Evolutionary conservation across 2,113 vertebrate species (phyloP).

Genomic region (Tragelaphus buxtoni): DNA sequence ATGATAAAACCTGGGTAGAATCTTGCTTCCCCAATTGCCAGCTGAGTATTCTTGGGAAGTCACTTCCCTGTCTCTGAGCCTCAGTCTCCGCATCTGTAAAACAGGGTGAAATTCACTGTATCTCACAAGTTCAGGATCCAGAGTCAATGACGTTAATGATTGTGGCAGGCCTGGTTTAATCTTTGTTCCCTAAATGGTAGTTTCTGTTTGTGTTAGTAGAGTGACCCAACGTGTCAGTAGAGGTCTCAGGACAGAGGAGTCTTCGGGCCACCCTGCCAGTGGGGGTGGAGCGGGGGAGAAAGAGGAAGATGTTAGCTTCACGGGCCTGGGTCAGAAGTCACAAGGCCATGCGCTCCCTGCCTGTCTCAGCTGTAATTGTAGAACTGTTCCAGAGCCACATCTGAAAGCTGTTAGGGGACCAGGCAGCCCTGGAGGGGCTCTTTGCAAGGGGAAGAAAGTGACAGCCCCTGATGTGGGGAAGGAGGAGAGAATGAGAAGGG

Average conservation of each 20-base stretch:
- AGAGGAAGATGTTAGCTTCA: conserved; percentile 41
- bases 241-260: not conserved
- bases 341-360: conserved; percentile 39
- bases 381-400: conserved; percentile 59
- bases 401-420: conserved; percentile 59
- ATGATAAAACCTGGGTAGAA: not conserved
- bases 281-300: not conserved
- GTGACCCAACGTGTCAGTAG: not conserved
- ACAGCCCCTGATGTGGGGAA: not conserved
- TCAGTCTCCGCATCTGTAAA: not conserved
- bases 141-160: not conserved
- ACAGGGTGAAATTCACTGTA: not conserved
- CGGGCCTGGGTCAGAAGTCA: conserved; percentile 61
- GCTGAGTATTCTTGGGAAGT: not conserved
- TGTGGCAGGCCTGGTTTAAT: not conserved
- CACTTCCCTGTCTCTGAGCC: not conserved
- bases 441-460: not conserved
- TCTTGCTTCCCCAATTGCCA: not conserved
- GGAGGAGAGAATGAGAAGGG: not conserved
- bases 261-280: not conserved
- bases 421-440: not conserved
- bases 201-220: not conserved
- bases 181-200: not conserved
- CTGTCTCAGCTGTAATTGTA: conserved; percentile 21
- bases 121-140: not conserved